phyloP scores from a whole-genome alignment of 2,797 vertebrate species.

The Hippoglossus hippoglossus region DNA sequence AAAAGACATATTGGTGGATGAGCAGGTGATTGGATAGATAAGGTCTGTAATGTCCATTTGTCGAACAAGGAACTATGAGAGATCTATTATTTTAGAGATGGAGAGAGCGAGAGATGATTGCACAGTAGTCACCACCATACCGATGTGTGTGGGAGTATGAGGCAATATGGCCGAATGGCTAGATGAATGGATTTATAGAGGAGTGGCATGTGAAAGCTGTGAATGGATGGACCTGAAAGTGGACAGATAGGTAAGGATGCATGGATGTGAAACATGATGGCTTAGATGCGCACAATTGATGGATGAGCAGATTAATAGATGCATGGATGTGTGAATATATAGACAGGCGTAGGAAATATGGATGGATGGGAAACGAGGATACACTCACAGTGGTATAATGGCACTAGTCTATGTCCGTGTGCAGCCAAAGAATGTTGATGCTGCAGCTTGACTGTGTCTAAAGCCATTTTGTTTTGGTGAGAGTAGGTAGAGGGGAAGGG shows the following conservation, averaged over 20 bases:
- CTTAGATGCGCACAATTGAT: slow-evolving; percentile 36
- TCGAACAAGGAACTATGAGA: slow-evolving; percentile 51
- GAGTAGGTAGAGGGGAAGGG: no score
- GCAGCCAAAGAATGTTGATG: no score
- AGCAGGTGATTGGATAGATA: slow-evolving; percentile 58
- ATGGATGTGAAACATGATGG: slow-evolving; percentile 33
- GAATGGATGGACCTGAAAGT: slow-evolving; percentile 47
- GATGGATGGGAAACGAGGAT: slow-evolving; percentile 18
- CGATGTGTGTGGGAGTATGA: slow-evolving; percentile 39
- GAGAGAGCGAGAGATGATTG: slow-evolving; percentile 55
- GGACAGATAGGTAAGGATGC: slow-evolving; percentile 34
- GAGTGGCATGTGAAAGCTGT: slow-evolving; percentile 33
- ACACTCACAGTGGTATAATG: slow-evolving; percentile 11
- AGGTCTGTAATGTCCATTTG: slow-evolving; percentile 56
- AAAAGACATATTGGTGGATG: slow-evolving; percentile 39
- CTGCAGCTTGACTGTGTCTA: no score
- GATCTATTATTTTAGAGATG: slow-evolving; percentile 54
- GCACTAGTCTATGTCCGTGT: background rate
- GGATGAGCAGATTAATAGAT: slow-evolving; percentile 36
- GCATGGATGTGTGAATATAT: slow-evolving; percentile 43
- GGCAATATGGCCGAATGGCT: slow-evolving; percentile 31
- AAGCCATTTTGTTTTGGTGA: no score
- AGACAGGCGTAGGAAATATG: slow-evolving; percentile 16
- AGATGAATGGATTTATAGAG: slow-evolving; percentile 42
- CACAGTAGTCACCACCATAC: slow-evolving; percentile 44